phyloP scores from a whole-genome alignment of 2,113 vertebrate species.

The Ictalurus furcatus region DNA sequence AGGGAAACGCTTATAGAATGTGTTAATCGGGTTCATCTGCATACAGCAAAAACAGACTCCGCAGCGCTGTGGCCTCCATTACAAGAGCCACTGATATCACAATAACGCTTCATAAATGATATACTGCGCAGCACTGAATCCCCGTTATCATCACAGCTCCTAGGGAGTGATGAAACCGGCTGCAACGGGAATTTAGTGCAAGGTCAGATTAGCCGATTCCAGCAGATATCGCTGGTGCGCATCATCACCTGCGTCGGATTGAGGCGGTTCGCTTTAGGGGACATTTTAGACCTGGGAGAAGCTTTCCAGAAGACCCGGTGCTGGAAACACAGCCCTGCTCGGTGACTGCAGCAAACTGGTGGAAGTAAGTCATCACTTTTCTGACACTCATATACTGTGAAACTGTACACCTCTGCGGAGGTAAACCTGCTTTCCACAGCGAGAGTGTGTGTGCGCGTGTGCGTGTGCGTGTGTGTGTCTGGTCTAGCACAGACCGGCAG shows the following conservation, averaged over 20 bases:
- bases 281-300: no score
- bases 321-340: background rate
- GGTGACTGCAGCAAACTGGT: conserved; percentile 4
- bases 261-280: background rate
- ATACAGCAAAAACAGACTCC: background rate
- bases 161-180: conserved; percentile 12
- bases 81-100: background rate
- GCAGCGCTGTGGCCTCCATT: background rate
- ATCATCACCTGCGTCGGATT: background rate
- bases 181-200: conserved; percentile 10
- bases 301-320: background rate
- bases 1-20: background rate
- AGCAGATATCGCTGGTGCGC: background rate
- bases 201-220: conserved; percentile 15
- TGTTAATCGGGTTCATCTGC: background rate
- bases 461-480: background rate
- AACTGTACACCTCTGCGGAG: conserved; percentile 24
- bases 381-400: background rate
- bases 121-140: background rate
- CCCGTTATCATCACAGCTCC: conserved; percentile 57
- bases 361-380: conserved; percentile 27
- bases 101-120: background rate
- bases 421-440: conserved; percentile 21
- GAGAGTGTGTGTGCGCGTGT: background rate
- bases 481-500: background rate